These are phyloP conservation scores for Pteromalus puparum DNA, from an alignment of 1,140 invertebrate genomes.

Conservation along the genomic window DNA sequence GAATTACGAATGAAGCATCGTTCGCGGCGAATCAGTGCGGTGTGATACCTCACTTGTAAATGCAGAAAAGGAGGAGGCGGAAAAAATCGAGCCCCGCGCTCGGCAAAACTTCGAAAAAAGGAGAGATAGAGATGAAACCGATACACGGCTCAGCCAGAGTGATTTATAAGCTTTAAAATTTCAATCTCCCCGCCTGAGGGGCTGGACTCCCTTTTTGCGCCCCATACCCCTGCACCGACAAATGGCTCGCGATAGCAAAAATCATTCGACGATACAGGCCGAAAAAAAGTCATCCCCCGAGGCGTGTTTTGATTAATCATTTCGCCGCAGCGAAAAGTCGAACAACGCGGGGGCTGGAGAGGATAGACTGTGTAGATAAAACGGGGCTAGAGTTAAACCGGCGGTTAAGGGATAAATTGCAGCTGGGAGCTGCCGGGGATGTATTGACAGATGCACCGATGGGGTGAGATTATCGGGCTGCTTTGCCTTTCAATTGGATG, in stretches of 20 bases:
- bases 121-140: background rate
- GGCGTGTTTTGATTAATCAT: constrained; percentile 28
- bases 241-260: constrained; percentile 27
- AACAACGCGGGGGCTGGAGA: background rate
- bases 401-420: background rate
- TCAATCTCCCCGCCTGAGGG: constrained; percentile 11
- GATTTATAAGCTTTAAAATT: constrained; percentile 45
- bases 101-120: background rate
- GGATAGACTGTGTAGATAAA: background rate
- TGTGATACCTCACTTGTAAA: background rate
- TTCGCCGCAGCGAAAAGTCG: background rate
- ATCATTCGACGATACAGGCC: constrained; percentile 1
- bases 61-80: background rate
- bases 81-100: background rate
- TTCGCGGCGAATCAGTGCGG: background rate
- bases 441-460: background rate
- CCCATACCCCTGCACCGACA: background rate
- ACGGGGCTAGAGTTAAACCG: background rate
- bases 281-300: background rate
- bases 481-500: background rate
- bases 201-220: background rate
- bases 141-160: constrained; percentile 13
- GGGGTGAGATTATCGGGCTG: background rate
- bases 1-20: constrained; percentile 27
- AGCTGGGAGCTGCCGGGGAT: background rate